Evolutionary conservation across 2,888 invertebrate genomes (phyloP), one percentile per base, ranked within the genome.

Genomic region (Elgonia sp.): DNA sequence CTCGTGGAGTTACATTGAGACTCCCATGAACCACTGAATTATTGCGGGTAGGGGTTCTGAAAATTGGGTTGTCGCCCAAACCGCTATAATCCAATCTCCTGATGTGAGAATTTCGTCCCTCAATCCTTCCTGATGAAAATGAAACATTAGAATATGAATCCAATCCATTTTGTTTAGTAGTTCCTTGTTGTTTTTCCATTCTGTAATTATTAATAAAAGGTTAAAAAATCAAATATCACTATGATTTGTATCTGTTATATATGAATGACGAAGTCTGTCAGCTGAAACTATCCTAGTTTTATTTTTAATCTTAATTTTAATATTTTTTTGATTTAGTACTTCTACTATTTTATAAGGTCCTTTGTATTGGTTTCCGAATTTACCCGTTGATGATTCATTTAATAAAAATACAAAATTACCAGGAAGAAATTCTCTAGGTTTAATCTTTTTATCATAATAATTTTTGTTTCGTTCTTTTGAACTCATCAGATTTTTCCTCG

Each of bases 331-430:
- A 29, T 50, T 69, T 0, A 10, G 81, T 20, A 82, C 55, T 40
- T 91, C 72, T 4, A 72, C n/a, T 2, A 72, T 55, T 55, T 72
- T 72, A 55, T 55, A 72, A 14, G 53, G 91, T 5, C 81, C 72
- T 10, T 86, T 76, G 29, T 72, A 72, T 37, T 72, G 20, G 9
- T 53, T 10, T 37, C 1, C 55, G 39, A 72, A 72, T 72, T 72
- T 72, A n/a, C 55, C 72, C 10, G 53, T 14, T 14, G 10, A 57
- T 70, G 82, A 0, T 50, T 76, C 76, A n/a, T 62, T 76, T 12
- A 46, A 63, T 12, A 80, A 10, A 60, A 80, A 80, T 21, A 80
- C 69, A 14, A 42, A 55, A 10, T 80, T 21, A 3, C 69, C 79
- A 12, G 18, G 57, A 14, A 12, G n/a, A 46, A 80, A 80, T 9